Evolutionary conservation across 2,888 invertebrate species (phyloP).

Genomic region (Euclidia mi): DNA sequence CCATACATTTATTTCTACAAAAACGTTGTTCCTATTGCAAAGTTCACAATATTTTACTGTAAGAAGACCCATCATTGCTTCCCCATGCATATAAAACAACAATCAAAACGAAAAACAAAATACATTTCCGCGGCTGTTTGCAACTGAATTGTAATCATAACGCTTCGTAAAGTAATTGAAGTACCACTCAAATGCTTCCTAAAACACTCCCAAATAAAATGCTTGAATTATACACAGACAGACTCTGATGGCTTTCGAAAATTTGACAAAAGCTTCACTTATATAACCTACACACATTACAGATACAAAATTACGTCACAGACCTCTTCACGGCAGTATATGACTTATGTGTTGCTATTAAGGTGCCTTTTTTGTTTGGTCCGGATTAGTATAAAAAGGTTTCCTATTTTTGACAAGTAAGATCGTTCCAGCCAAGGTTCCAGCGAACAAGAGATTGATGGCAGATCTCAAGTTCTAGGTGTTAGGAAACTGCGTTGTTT

Average conservation of each 20-base stretch:
- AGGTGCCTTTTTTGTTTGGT: conserved; percentile 38
- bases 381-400: conserved; percentile 19
- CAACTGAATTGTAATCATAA: too few species aligned
- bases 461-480: conserved; percentile 7
- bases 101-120: too few species aligned
- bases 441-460: conserved; percentile 21
- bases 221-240: conserved; percentile 37
- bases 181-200: not conserved
- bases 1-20: too few species aligned
- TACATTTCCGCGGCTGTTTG: too few species aligned
- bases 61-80: too few species aligned
- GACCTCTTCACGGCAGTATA: conserved; percentile 32
- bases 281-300: conserved; percentile 32
- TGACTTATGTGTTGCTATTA: conserved; percentile 15
- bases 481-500: conserved; percentile 16
- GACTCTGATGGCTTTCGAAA: conserved; percentile 25
- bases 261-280: conserved; percentile 35
- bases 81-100: too few species aligned
- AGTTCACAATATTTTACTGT: too few species aligned
- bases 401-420: conserved; percentile 34
- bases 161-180: too few species aligned
- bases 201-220: conserved; percentile 17
- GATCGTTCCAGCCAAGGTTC: conserved; percentile 35
- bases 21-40: too few species aligned
- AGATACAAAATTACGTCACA: conserved; percentile 36